phyloP scores from a whole-genome alignment of 2,888 invertebrate species.

The Calameuta filiformis region DNA sequence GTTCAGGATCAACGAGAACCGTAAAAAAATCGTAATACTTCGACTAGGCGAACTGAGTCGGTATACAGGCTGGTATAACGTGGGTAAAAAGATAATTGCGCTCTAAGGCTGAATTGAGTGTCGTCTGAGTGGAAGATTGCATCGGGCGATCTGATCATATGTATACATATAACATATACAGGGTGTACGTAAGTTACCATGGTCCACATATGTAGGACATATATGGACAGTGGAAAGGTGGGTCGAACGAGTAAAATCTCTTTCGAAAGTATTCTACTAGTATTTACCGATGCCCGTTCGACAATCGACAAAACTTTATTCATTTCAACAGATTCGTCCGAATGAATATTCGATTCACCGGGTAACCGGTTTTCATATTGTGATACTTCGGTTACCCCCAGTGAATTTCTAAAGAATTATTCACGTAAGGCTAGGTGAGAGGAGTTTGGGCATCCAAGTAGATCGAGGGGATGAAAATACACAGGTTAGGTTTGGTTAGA shows the following conservation, averaged over 20 bases:
- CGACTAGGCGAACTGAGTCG: neutral
- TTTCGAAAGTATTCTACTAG: neutral
- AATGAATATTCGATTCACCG: neutral
- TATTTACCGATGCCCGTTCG: neutral
- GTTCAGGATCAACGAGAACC: neutral
- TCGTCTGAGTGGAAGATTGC: conserved; percentile 62
- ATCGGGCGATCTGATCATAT: conserved; percentile 19
- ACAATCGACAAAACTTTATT: neutral
- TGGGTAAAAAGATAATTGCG: conserved; percentile 51
- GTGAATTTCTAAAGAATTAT: neutral
- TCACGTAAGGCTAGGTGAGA: neutral
- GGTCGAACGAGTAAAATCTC: neutral
- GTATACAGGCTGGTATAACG: conserved; percentile 6
- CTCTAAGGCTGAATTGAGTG: conserved; percentile 50
- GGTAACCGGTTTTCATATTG: neutral
- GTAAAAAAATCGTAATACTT: neutral
- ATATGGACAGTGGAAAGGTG: neutral
- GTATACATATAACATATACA: neutral
- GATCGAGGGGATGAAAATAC: neutral
- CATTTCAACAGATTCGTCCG: neutral
- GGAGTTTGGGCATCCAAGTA: neutral
- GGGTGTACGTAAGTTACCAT: neutral
- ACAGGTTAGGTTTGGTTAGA: neutral
- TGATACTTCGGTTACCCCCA: neutral
- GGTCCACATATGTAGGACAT: neutral